These are phyloP conservation scores for Luehdorfia chinensis DNA, from an alignment of 1,140 invertebrate genomes.

Conservation along the genomic window DNA sequence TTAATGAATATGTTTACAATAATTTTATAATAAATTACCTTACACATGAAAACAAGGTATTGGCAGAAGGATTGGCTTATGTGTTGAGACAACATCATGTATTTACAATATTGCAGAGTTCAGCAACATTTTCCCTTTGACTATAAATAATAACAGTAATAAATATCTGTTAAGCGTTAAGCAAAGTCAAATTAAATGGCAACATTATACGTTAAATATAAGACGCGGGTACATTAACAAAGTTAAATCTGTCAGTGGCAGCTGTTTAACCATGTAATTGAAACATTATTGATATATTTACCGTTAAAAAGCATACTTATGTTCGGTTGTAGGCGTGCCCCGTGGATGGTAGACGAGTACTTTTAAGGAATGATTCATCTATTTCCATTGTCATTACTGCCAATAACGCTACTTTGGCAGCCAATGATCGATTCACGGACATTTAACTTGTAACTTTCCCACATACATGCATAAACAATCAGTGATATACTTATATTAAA, in stretches of 20 bases:
- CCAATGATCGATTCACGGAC: slow-evolving; percentile 3
- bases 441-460: too few relatives aligned
- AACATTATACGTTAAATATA: slow-evolving; percentile 7
- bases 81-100: slow-evolving; percentile 3
- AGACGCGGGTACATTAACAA: slow-evolving; percentile 3
- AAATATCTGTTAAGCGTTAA: slow-evolving; percentile 39
- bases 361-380: slow-evolving; percentile 8
- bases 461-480: too few relatives aligned
- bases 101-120: slow-evolving; percentile 18
- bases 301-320: slow-evolving; percentile 39
- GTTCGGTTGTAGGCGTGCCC: slow-evolving; percentile 26
- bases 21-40: too few relatives aligned
- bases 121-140: slow-evolving; percentile 37
- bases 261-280: slow-evolving; percentile 24
- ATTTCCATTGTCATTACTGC: slow-evolving; percentile 8
- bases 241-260: slow-evolving; percentile 11
- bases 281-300: slow-evolving; percentile 30
- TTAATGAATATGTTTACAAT: too few relatives aligned
- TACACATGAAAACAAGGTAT: slow-evolving; percentile 1
- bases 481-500: too few relatives aligned
- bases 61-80: neutral
- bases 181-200: slow-evolving; percentile 11
- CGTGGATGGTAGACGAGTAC: slow-evolving; percentile 3
- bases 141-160: slow-evolving; percentile 34
- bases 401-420: slow-evolving; percentile 14